Percentiles rank a stretch among this genome's conserved stretches.
Evolutionary conservation across 2,797 vertebrate species (phyloP).

Genomic region (Falco naumanni): DNA sequence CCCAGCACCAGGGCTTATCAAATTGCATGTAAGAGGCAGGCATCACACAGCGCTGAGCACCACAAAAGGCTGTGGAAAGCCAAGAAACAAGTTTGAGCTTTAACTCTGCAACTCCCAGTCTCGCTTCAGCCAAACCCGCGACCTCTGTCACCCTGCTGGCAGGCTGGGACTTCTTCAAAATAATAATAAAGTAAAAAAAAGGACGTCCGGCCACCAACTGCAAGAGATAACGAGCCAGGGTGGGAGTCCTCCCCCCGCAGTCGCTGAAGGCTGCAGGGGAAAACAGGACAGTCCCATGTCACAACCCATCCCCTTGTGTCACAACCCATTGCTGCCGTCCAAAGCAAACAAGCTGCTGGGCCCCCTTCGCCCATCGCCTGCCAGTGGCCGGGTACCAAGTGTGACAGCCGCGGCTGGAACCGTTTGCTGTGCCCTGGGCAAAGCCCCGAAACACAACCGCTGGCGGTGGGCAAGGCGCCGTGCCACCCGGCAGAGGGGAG

Average conservation of each 20-base stretch:
- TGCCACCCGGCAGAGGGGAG: background rate
- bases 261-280: background rate
- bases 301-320: conserved; percentile 5
- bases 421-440: background rate
- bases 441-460: background rate
- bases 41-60: conserved; percentile 52
- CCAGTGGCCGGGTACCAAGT: background rate
- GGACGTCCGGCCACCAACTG: background rate
- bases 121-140: background rate
- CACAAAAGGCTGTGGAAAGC: conserved; percentile 51
- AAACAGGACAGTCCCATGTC: conserved; percentile 32
- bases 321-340: background rate
- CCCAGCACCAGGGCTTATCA: conserved; percentile 75
- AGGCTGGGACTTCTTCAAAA: background rate
- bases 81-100: conserved; percentile 61
- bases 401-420: background rate
- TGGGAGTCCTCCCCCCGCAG: background rate
- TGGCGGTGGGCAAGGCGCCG: background rate
- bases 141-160: background rate
- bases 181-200: background rate
- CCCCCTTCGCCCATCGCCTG: background rate
- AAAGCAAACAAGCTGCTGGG: conserved; percentile 16
- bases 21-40: conserved; percentile 77
- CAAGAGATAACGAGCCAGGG: background rate
- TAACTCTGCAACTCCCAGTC: conserved; percentile 64